Percentiles rank a stretch among this genome's conserved stretches.
phyloP scores from a whole-genome alignment of 2,888 invertebrate species.

The Mimachlamys varia region DNA sequence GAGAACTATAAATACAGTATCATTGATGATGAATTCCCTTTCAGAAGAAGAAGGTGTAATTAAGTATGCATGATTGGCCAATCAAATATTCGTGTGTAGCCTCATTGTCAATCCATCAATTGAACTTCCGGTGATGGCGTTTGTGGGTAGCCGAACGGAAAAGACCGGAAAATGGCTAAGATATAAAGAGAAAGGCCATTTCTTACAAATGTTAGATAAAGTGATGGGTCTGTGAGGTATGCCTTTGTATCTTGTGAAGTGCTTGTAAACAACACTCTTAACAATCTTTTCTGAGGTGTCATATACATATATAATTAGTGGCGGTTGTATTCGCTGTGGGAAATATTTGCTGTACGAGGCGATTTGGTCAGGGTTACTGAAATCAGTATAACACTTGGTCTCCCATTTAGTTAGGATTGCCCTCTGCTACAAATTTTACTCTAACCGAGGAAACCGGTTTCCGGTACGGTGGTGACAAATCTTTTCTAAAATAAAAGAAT shows the following conservation, averaged over 20 bases:
- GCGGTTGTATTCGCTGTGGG: neutral
- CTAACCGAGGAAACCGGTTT: too few relatives aligned
- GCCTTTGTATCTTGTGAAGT: neutral
- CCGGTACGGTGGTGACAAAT: too few relatives aligned
- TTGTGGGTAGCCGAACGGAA: neutral
- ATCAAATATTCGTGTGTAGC: neutral
- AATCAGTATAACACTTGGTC: too few relatives aligned
- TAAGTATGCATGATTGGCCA: neutral
- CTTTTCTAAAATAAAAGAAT: too few relatives aligned
- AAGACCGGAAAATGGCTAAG: neutral
- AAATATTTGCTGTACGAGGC: neutral
- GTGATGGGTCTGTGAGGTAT: constrained; percentile 19
- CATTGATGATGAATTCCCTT: neutral
- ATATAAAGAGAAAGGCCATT: neutral
- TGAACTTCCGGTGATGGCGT: constrained; percentile 1
- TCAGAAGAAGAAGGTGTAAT: neutral
- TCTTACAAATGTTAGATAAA: neutral
- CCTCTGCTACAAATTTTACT: too few relatives aligned
- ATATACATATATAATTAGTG: neutral
- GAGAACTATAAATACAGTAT: neutral
- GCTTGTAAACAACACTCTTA: neutral
- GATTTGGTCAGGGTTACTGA: too few relatives aligned
- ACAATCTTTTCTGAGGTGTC: neutral
- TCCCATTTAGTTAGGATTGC: too few relatives aligned
- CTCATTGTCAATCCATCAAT: neutral